These are phyloP conservation scores for Dolichopus griseipennis DNA, from an alignment of 2,888 invertebrate genomes.

Conservation along the genomic window DNA sequence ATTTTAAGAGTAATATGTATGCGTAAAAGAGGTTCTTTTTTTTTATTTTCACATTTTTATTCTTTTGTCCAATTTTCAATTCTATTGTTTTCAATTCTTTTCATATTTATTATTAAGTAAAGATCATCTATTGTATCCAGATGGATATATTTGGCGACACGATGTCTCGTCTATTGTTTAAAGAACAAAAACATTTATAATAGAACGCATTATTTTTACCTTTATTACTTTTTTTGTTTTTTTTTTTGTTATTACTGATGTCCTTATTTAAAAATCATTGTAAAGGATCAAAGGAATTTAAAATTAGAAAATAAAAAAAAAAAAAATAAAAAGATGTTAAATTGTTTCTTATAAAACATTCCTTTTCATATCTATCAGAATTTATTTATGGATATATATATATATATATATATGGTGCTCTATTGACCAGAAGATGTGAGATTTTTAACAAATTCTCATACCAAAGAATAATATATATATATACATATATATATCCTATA, in stretches of 20 bases:
- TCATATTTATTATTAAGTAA: constrained; percentile 2
- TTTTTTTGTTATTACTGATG: neutral
- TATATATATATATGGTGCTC: constrained; percentile 3
- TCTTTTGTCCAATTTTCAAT: neutral
- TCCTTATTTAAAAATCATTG: neutral
- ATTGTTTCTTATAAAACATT: neutral
- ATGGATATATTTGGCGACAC: constrained; percentile 29
- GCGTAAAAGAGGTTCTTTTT: neutral
- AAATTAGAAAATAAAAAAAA: too few species aligned
- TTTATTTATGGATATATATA: constrained; percentile 5
- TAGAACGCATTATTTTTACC: neutral
- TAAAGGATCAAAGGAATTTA: neutral
- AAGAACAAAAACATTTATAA: constrained; percentile 21
- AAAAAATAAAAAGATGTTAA: neutral
- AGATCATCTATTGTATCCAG: constrained; percentile 9
- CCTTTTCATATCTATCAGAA: neutral
- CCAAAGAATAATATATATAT: neutral
- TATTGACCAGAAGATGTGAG: constrained; percentile 1
- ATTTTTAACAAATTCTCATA: neutral
- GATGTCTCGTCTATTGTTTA: constrained; percentile 28
- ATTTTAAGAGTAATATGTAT: too few species aligned
- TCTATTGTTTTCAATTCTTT: constrained; percentile 1
- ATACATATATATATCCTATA: too few species aligned
- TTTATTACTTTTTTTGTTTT: neutral
- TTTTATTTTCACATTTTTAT: neutral